phyloP scores from a whole-genome alignment of 2,113 vertebrate species.

The Passer domesticus region DNA sequence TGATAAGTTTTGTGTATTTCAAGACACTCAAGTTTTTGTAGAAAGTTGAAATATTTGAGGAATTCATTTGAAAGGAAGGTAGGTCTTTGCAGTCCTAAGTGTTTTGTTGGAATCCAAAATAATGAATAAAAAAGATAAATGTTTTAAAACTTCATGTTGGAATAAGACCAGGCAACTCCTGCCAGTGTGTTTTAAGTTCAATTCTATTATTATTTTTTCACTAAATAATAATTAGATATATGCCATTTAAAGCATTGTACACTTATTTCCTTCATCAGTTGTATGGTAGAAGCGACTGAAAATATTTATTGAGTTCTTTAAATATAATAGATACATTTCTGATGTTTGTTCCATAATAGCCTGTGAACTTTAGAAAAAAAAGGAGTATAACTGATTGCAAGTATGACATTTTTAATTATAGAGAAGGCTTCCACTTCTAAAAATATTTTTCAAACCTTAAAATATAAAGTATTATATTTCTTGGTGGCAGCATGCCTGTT shows the following conservation, averaged over 20 bases:
- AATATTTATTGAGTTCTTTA: neutral
- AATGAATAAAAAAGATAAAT: neutral
- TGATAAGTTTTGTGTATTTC: neutral
- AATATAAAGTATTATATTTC: neutral
- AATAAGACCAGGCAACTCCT: neutral
- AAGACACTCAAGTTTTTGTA: neutral
- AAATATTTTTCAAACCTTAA: neutral
- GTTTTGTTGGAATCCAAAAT: neutral
- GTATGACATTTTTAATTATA: neutral
- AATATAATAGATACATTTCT: neutral
- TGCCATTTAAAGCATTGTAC: neutral
- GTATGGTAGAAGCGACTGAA: neutral
- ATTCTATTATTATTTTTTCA: neutral
- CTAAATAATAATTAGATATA: neutral
- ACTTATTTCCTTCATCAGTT: accelerated
- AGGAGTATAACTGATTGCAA: neutral
- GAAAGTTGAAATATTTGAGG: neutral
- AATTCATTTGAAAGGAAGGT: neutral
- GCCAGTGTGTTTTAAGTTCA: neutral
- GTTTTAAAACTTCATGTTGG: neutral
- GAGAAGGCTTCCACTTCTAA: neutral
- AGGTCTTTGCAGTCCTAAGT: neutral
- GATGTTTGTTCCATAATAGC: neutral
- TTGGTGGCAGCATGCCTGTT: neutral
- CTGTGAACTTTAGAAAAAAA: neutral